These are phyloP conservation scores for Drosophila pectinifera DNA, from an alignment of 1,140 invertebrate genomes.

Conservation along the genomic window DNA sequence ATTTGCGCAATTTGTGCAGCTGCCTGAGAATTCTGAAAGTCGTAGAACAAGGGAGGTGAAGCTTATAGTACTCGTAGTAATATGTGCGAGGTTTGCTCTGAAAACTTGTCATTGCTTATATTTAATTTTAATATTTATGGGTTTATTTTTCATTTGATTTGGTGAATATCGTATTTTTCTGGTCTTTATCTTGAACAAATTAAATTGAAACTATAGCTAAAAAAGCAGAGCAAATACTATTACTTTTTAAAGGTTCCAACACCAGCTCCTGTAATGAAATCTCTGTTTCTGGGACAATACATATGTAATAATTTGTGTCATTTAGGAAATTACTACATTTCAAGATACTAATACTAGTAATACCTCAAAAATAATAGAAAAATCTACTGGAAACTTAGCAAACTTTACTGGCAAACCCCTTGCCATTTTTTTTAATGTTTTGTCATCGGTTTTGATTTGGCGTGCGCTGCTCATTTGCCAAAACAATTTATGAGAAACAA, in stretches of 20 bases:
- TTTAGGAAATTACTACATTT: no score
- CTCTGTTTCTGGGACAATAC: no score
- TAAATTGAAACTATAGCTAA: no score
- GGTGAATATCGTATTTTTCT: no score
- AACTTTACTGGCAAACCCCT: conserved; percentile 5
- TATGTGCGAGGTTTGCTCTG: conserved; percentile 18
- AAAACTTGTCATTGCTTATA: not conserved
- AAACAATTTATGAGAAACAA: conserved; percentile 68
- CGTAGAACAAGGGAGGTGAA: not conserved
- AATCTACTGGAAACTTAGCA: not conserved
- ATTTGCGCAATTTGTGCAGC: conserved; percentile 80
- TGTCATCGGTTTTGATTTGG: conserved; percentile 66
- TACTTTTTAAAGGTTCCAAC: no score
- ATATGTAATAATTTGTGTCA: no score
- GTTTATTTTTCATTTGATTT: not conserved
- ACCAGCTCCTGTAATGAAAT: no score
- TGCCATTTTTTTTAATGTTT: conserved; percentile 43
- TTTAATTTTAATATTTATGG: not conserved
- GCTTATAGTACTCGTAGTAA: conserved; percentile 1
- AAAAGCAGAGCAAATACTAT: no score
- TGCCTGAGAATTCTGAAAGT: conserved; percentile 51
- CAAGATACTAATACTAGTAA: no score
- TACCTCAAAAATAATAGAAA: not conserved
- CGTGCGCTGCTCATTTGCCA: conserved; percentile 69
- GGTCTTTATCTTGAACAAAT: no score